phyloP scores from a whole-genome alignment of 2,797 vertebrate genomes.

The Labroides dimidiatus region DNA sequence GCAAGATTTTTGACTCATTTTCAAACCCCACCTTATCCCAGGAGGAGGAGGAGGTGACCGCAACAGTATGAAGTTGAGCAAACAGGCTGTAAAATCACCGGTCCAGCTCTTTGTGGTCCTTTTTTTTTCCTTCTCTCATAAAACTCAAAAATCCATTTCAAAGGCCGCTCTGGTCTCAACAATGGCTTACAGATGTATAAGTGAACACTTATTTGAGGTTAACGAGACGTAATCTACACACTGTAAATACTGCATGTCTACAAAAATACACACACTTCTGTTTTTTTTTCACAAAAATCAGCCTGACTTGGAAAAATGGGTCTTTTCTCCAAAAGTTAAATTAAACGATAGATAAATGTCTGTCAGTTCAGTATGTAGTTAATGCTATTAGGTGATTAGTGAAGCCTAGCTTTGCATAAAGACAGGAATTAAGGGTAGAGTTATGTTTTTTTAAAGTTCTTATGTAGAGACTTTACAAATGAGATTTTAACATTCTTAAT shows the following conservation, averaged over 20 bases:
- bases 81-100: slow-evolving; percentile 67
- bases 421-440: too few species aligned
- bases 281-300: slow-evolving; percentile 19
- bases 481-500: not conserved
- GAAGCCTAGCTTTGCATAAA: not conserved
- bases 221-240: slow-evolving; percentile 66
- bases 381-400: not conserved
- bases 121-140: slow-evolving; percentile 61
- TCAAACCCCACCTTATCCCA: slow-evolving; percentile 3
- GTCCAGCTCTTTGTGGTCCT: slow-evolving; percentile 57
- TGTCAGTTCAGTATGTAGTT: not conserved
- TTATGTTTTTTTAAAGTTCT: not conserved
- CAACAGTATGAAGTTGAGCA: slow-evolving; percentile 63
- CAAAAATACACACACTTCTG: slow-evolving; percentile 53
- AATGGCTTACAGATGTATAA: slow-evolving; percentile 76
- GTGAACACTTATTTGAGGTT: slow-evolving; percentile 36
- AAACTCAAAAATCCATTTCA: slow-evolving; percentile 69
- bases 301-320: not conserved
- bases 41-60: slow-evolving; percentile 51
- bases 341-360: not conserved
- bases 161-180: slow-evolving; percentile 64
- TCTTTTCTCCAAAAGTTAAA: not conserved
- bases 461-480: not conserved
- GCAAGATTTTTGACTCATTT: slow-evolving; percentile 19
- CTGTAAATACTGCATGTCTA: slow-evolving; percentile 67